Base-by-base conservation (phyloP, 2,113 vertebrate genomes). In the Leucosticte australis region DNA sequence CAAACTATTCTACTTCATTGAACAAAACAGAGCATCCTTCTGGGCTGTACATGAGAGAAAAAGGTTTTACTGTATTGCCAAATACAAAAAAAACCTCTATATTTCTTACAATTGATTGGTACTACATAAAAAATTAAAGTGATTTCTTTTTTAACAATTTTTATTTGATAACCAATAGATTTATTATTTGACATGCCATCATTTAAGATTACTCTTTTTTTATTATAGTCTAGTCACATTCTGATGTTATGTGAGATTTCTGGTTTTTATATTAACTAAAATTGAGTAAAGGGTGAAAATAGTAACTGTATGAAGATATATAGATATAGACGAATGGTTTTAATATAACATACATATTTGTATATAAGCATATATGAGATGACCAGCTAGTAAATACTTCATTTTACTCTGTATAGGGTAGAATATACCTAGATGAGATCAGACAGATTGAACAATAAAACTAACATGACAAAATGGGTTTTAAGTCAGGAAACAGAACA, bases 401-500 rank as follows among this genome's bases (percentile, higher is more conserved):
- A 88, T 91, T 95, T 87, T 92, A 83, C 37, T 95, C 91, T 92
- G 49, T 83, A 82, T 68, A 90, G 44, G 31, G 63, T 90, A 80
- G 89, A 95, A 88, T 85, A 87, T 77, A 95, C 92, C 68, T 94
- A 92, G 92, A 97, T 97, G 94, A 97, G 89, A 90, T 95, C 92
- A 97, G 75, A 97, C 71, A 96, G 91, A 98, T 97, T 97, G 90
- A 95, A 94, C 95, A 98, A 97, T 95, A 97, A 98, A 98, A 95
- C 31, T 62, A 98, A 97, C 83, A 97, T 80, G 95, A 97, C 94
- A 97, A 97, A 97, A 98, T 97, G 88, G 63, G 74, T 35, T 97
- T 97, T 95, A 95, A 97, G 95, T 95, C 97, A 98, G 96, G 96
- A 98, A 97, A 97, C 95, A 98, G 95, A 97, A 96, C 50, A 97